These are phyloP conservation scores for Lacanobia wlatinum DNA, from an alignment of 2,888 invertebrate genomes.

Conservation along the genomic window DNA sequence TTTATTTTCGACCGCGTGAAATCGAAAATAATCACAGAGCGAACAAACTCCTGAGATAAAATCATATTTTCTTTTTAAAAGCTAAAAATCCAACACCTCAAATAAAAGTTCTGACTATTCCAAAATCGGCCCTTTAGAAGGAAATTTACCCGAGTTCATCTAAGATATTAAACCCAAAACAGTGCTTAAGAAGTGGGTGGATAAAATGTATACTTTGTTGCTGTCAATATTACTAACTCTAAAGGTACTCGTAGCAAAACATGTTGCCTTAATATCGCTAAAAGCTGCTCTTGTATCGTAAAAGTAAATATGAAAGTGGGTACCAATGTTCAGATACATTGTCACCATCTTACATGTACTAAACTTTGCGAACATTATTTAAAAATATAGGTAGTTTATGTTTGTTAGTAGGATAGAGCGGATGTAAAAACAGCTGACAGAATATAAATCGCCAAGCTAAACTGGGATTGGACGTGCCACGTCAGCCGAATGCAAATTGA, in stretches of 20 bases:
- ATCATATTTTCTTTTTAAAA: too few species aligned
- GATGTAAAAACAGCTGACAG: too few species aligned
- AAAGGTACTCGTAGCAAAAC: conserved; percentile 14
- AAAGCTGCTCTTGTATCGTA: conserved; percentile 49
- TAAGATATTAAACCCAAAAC: background rate
- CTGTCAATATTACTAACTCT: conserved; percentile 16
- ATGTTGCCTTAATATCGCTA: conserved; percentile 41
- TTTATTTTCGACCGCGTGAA: too few species aligned
- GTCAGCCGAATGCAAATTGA: too few species aligned
- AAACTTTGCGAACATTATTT: conserved; percentile 12
- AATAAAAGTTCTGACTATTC: too few species aligned
- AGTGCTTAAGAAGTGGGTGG: background rate
- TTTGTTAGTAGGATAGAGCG: background rate
- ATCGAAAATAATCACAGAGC: too few species aligned
- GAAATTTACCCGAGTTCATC: too few species aligned
- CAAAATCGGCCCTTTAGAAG: too few species aligned
- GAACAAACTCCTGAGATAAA: too few species aligned
- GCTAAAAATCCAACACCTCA: too few species aligned
- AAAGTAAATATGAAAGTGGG: conserved; percentile 26
- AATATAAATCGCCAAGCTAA: too few species aligned
- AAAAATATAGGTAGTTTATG: conserved; percentile 1
- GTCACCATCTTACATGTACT: conserved; percentile 27
- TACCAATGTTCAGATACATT: conserved; percentile 32
- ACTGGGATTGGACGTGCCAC: too few species aligned
- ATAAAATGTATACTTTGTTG: conserved; percentile 38